Evolutionary conservation across 2,888 invertebrate genomes (phyloP).

Genomic region (Oscheius sp.): DNA sequence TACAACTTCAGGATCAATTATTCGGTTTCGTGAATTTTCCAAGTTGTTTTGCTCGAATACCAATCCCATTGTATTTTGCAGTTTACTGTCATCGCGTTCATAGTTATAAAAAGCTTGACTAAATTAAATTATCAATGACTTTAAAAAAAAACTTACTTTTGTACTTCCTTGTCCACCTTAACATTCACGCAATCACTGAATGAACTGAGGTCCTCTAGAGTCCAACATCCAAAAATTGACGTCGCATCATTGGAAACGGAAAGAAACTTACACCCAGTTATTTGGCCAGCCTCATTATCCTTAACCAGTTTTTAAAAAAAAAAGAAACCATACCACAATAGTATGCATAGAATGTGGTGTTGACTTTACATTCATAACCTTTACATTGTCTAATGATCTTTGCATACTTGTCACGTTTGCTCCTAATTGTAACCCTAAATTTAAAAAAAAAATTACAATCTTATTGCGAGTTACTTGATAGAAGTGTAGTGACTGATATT

Average conservation of each 20-base stretch:
- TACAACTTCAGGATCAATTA: constrained; percentile 34
- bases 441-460: too few relatives aligned
- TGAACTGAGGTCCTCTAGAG: background rate
- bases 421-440: background rate
- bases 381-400: background rate
- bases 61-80: constrained; percentile 16
- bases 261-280: constrained; percentile 4
- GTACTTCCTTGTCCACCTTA: background rate
- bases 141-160: constrained; percentile 13
- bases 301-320: background rate
- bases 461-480: too few relatives aligned
- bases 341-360: background rate
- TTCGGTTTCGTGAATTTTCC: background rate
- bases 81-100: background rate
- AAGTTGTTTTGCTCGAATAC: background rate
- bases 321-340: background rate
- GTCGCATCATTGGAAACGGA: constrained; percentile 7
- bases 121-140: background rate
- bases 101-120: background rate
- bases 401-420: background rate
- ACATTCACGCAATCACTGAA: constrained; percentile 7
- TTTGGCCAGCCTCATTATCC: background rate
- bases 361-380: background rate
- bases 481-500: too few relatives aligned
- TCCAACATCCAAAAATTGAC: constrained; percentile 18